Percentiles rank a stretch among this genome's conserved stretches.
Evolutionary conservation across 2,113 vertebrate species (phyloP).

Genomic region (Cottus gobio): DNA sequence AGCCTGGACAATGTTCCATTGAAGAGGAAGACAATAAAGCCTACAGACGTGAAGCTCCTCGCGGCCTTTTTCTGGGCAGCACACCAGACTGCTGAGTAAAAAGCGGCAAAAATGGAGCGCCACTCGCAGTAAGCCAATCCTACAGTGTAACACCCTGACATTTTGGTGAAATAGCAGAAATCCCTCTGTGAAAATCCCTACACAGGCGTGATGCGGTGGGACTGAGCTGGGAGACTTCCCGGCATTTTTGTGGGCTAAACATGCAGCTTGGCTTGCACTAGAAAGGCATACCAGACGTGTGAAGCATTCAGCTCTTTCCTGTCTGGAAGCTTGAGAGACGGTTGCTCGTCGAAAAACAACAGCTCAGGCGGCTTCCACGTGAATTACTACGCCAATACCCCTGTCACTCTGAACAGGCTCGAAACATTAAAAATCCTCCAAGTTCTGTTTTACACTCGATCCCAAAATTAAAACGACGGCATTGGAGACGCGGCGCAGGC

Average conservation of each 20-base stretch:
- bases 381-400: background rate
- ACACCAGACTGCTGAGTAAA: constrained; percentile 31
- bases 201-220: constrained; percentile 57
- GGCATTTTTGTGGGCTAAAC: constrained; percentile 79
- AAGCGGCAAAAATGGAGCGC: constrained; percentile 15
- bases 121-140: constrained; percentile 32
- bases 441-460: constrained; percentile 10
- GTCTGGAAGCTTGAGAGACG: constrained; percentile 64
- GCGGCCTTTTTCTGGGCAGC: constrained; percentile 47
- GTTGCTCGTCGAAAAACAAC: constrained; percentile 55
- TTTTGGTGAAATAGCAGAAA: constrained; percentile 69
- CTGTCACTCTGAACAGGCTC: background rate
- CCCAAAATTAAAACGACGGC: background rate
- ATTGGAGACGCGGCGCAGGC: background rate
- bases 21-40: constrained; percentile 73
- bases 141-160: constrained; percentile 57
- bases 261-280: constrained; percentile 75
- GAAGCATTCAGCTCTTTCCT: constrained; percentile 74
- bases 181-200: constrained; percentile 64
- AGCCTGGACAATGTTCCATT: constrained; percentile 77
- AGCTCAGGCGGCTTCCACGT: constrained; percentile 10
- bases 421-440: background rate
- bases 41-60: constrained; percentile 53
- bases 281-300: constrained; percentile 80
- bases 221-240: constrained; percentile 73